Evolutionary conservation across 2,797 vertebrate genomes (phyloP), one percentile per base, ranked within the genome.

Genomic region (Merluccius polli): DNA sequence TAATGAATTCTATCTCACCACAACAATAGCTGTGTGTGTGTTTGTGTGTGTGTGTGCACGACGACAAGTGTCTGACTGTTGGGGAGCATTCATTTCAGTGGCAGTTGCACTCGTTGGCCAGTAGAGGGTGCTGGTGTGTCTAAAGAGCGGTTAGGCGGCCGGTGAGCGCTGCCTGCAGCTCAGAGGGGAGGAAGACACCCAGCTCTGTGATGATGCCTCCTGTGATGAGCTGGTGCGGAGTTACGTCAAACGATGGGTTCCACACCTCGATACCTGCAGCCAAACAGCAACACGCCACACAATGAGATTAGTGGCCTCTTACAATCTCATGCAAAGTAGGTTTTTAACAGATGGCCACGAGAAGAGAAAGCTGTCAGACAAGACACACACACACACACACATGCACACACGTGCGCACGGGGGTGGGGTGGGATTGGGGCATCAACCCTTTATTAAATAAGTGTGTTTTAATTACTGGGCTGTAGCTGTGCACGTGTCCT

Each of bases 191-290:
- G 87, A 97, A 98, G 82, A 98, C 95, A 0, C 96, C 97, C 52
- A 93, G 87, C 89, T 98, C 96, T 0, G 96, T 98, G 89, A 98
- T 94, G 91, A 98, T 97, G 76, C 95, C 96, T 0, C 96, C 96
- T 0, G 96, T 97, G 90, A 98, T 97, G 79, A 98, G 93, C 85
- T 96, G 92, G 13, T 97, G 95, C n/a, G 96, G 97, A 21, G 96
- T 98, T 80, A 98, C 94, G 12, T 98, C 96, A 0, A 98, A 98
- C 0, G 96, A 94, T 0, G 96, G 97, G 89, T 98, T 98, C 97
- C 96, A 98, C 44, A 98, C 96, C 0, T 91, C 93, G 3, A 98
- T 94, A n/a, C 95, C 96, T 98, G 88, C 71, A 73, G 75, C 35
- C n/a, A 71, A 41, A 52, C 41, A 72, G 36, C 24, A n/a, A n/a